These are phyloP conservation scores for Megalonaias nervosa DNA, from an alignment of 1,140 invertebrate species.

Conservation along the genomic window DNA sequence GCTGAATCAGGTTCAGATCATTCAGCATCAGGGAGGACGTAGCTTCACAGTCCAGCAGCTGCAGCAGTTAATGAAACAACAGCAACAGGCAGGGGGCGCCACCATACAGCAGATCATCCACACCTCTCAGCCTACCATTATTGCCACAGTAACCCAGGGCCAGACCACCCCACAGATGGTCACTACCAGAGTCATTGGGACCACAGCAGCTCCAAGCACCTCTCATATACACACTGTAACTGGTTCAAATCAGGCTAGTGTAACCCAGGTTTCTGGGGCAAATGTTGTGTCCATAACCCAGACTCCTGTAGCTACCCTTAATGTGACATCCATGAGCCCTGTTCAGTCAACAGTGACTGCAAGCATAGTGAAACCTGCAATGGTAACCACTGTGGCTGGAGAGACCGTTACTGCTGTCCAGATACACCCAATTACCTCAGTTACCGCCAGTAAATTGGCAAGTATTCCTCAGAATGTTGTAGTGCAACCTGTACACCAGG, in stretches of 20 bases:
- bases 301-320: constrained; percentile 20
- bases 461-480: constrained; percentile 40
- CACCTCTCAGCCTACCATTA: constrained; percentile 61
- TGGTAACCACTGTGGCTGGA: constrained; percentile 32
- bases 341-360: constrained; percentile 35
- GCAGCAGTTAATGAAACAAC: constrained; percentile 59
- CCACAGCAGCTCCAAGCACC: constrained; percentile 36
- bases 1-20: constrained; percentile 52
- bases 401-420: constrained; percentile 40
- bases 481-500: constrained; percentile 39
- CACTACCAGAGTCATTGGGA: constrained; percentile 47
- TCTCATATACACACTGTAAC: constrained; percentile 54
- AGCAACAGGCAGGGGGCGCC: constrained; percentile 40
- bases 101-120: constrained; percentile 50
- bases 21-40: constrained; percentile 43
- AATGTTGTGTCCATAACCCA: constrained; percentile 9
- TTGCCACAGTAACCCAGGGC: constrained; percentile 57
- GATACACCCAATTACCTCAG: constrained; percentile 42
- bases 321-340: constrained; percentile 38
- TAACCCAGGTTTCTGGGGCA: constrained; percentile 17
- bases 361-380: constrained; percentile 31
- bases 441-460: constrained; percentile 28
- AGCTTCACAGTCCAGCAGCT: constrained; percentile 52
- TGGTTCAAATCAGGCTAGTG: constrained; percentile 20
- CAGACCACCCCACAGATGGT: constrained; percentile 54